Evolutionary conservation across 2,113 vertebrate genomes (phyloP).

Genomic region (Loxodonta africana): DNA sequence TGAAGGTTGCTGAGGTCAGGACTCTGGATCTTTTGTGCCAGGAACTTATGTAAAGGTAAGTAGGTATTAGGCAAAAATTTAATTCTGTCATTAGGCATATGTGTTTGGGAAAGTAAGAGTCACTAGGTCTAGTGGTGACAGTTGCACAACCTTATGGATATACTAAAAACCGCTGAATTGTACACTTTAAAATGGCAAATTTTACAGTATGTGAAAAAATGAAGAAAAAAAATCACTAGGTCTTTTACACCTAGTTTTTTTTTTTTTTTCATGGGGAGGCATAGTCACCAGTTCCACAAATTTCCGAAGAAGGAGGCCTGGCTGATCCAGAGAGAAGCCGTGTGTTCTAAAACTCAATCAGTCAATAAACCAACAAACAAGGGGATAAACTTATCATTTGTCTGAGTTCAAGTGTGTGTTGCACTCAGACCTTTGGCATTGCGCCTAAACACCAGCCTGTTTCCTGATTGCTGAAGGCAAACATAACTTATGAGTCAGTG

Average conservation of each 20-base stretch:
- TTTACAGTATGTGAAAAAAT: not conserved
- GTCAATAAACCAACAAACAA: conserved; percentile 28
- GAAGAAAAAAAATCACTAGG: not conserved
- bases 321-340: not conserved
- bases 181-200: not conserved
- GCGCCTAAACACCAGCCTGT: conserved; percentile 1
- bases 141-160: not conserved
- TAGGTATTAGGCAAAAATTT: not conserved
- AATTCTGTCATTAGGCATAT: not conserved
- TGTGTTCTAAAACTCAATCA: conserved; percentile 36
- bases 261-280: no score
- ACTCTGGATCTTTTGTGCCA: not conserved
- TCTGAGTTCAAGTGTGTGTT: conserved; percentile 24
- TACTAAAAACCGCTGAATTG: no score
- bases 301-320: not conserved
- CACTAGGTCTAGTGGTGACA: not conserved
- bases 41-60: not conserved
- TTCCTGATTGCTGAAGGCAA: conserved; percentile 44
- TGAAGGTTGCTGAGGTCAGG: not conserved
- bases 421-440: not conserved
- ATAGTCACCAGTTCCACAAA: not conserved
- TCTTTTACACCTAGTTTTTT: not conserved
- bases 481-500: conserved; percentile 10
- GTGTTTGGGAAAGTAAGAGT: conserved; percentile 26
- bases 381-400: conserved; percentile 28